Evolutionary conservation across 2,888 invertebrate species (phyloP).

Genomic region (Beris morrisii): DNA sequence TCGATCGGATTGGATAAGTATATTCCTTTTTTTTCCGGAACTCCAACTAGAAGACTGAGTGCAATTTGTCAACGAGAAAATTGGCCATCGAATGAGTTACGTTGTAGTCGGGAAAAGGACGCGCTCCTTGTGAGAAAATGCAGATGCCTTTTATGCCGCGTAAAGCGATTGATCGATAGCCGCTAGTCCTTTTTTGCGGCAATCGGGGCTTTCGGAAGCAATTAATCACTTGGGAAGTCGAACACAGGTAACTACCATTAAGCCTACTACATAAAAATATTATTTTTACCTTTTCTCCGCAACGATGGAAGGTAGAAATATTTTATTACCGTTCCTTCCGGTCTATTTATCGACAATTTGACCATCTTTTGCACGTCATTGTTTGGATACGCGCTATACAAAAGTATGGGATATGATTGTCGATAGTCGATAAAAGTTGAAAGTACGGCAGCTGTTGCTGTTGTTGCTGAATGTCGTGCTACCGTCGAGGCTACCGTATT

Average conservation of each 20-base stretch:
- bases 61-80: slow-evolving; percentile 30
- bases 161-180: slow-evolving; percentile 30
- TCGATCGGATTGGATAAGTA: slow-evolving; percentile 11
- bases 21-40: neutral
- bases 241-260: slow-evolving; percentile 5
- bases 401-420: neutral
- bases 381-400: slow-evolving; percentile 6
- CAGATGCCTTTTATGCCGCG: slow-evolving; percentile 29
- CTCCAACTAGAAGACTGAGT: neutral
- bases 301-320: neutral
- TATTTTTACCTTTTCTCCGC: neutral
- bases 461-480: slow-evolving; percentile 9
- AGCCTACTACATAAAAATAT: slow-evolving; percentile 1
- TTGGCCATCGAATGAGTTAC: slow-evolving; percentile 26
- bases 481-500: slow-evolving; percentile 1
- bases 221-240: slow-evolving; percentile 26
- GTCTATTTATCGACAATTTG: slow-evolving; percentile 29
- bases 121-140: slow-evolving; percentile 24
- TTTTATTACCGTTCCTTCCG: slow-evolving; percentile 27
- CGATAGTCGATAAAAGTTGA: neutral
- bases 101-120: neutral
- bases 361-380: slow-evolving; percentile 26
- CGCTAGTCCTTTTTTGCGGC: slow-evolving; percentile 8
- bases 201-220: slow-evolving; percentile 28
- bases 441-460: neutral